Base-by-base conservation (phyloP, 2,113 vertebrate species). In the Mesitornis unicolor region DNA sequence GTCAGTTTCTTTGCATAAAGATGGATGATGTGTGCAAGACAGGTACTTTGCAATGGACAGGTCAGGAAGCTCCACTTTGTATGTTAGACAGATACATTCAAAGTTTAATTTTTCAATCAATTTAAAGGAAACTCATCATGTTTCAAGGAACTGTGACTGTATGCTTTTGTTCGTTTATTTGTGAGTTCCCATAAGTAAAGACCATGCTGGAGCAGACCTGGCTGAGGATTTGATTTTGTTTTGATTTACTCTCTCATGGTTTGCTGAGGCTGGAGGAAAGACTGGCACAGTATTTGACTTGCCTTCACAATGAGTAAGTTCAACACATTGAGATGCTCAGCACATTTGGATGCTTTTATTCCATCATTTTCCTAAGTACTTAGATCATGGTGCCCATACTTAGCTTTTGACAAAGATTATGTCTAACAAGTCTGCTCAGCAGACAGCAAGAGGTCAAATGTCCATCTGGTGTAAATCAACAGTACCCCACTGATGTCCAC, bases 11-110 rank as follows among this genome's bases (percentile, higher is more conserved):
- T 74, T 20, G 0, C 35, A 22, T 7, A 8, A 82, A 87, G 83
- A 92, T 24, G 10, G 54, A 95, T 80, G 80, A 93, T 31, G 89
- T 95, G 90, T 86, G 51, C 24, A 67, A 89, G 71, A 81, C 12
- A 77, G 85, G 71, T 67, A 86, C 69, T 95, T 95, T 75, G 64
- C n/a, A 86, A 15, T 22, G 47, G 71, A 86, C 83, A 84, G 60
- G 64, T 63, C 90, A 93, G 94, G 94, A 96, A 95, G 92, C 33
- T 12, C 76, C 35, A n/a, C 26, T 69, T 80, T 54, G 64, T 45
- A 29, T 47, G 71, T 77, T 63, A 94, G 94, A 81, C 53, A 88
- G 59, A 77, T 16, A n/a, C 4, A 86, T 43, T 81, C 83, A 7
- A 88, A 88, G 54, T 25, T 70, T 70, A 59, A 92, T 93, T 96